phyloP scores from a whole-genome alignment of 2,113 vertebrate species.

The Trematomus loennbergii region DNA sequence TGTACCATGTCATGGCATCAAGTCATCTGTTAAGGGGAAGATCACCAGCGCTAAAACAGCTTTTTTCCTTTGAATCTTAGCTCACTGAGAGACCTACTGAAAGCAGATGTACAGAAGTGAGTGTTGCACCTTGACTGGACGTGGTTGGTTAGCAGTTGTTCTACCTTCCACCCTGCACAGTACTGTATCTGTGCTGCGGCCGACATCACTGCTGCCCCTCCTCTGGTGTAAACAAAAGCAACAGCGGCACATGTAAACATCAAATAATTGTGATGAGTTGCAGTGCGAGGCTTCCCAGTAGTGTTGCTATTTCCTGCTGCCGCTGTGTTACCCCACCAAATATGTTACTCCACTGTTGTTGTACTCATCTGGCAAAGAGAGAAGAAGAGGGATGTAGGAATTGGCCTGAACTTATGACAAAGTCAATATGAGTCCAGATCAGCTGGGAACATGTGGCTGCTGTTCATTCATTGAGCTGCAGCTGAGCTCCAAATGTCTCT shows the following conservation, averaged over 20 bases:
- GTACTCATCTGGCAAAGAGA: constrained; percentile 46
- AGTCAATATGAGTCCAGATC: constrained; percentile 49
- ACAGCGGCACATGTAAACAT: constrained; percentile 38
- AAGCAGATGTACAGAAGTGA: not conserved
- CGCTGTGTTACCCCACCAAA: constrained; percentile 39
- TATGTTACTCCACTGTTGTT: constrained; percentile 38
- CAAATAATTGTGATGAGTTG: constrained; percentile 7
- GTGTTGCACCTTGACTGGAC: constrained; percentile 2
- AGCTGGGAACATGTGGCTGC: constrained; percentile 57
- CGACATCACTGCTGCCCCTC: not conserved
- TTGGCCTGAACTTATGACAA: constrained; percentile 38
- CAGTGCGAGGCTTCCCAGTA: constrained; percentile 21
- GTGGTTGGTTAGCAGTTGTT: constrained; percentile 1
- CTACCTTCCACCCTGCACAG: not conserved
- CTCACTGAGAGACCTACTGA: not conserved
- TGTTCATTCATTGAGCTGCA: constrained; percentile 8
- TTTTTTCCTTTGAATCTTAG: not conserved
- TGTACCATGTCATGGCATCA: constrained; percentile 16
- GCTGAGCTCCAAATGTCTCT: not conserved
- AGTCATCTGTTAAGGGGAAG: constrained; percentile 19
- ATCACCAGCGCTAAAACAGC: accelerated
- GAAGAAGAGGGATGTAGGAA: constrained; percentile 15
- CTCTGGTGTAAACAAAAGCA: constrained; percentile 31
- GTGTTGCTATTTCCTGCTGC: constrained; percentile 16
- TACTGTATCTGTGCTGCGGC: not conserved